Evolutionary conservation across 2,797 vertebrate genomes (phyloP), one percentile per base, ranked within the genome.

Genomic region (Fistularia commersonii): DNA sequence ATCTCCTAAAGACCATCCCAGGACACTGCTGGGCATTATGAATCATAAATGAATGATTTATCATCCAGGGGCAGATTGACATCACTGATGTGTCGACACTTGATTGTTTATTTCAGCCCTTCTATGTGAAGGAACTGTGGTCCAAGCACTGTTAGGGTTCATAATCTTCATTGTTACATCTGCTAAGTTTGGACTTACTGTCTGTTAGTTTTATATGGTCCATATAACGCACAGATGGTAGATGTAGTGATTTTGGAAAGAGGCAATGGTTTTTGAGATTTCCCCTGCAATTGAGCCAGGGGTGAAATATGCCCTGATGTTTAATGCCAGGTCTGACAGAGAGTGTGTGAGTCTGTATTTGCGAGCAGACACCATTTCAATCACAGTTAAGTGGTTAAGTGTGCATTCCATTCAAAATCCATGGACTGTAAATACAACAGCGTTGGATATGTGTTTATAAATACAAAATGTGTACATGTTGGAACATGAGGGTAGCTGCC

Each of bases 181-280:
- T 47, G 55, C 50, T 48, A 41, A 57, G 51, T 48, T 50, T 42
- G 48, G 58, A 34, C 42, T 74, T 76, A 57, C 48, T 76, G 58
- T 56, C 23, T 51, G 61, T 11, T 60, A 58, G 54, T 66, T 66
- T 35, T 51, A 48, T 46, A 61, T 12, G 48, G 48, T 47, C 55
- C 79, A 68, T 57, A 45, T 65, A 64, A 76, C 65, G 56, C 58
- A 67, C 78, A 79, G 65, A 74, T 74, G 72, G 61, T n/a, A n/a
- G n/a, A n/a, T n/a, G n/a, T n/a, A 23, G 23, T 23, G 23, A 23
- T 23, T 23, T 23, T 23, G 23, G 4, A 23, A 23, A 23, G 23
- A 23, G 23, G 2, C 23, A 23, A 23, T 51, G 47, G 32, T 6
- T 33, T 54, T 54, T 41, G 55, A 52, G 32, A 61, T 58, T 72